Conservation (phyloP, 2,888 invertebrate species). For the Drosophila fungiperda region DNA sequence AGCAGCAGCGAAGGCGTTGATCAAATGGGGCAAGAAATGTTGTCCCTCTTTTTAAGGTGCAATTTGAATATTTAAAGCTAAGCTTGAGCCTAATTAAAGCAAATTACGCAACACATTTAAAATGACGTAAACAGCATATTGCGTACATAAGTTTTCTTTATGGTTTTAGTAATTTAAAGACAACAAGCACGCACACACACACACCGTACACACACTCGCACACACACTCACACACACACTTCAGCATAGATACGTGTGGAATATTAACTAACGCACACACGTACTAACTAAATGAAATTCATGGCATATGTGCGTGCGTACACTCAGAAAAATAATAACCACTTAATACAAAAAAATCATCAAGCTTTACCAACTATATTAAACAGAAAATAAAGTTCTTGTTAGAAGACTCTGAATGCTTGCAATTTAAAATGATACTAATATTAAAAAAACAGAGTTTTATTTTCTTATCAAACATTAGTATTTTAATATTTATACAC, state of each 20-base stretch:
- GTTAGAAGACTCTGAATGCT: not conserved
- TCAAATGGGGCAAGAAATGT: conserved; percentile 9
- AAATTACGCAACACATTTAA: conserved; percentile 55
- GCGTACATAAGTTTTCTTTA: conserved; percentile 64
- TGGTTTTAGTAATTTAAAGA: conserved; percentile 78
- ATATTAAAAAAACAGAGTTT: too few species aligned
- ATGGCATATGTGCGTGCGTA: conserved; percentile 79
- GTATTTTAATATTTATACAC: not conserved
- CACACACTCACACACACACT: conserved; percentile 31
- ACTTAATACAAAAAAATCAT: not conserved
- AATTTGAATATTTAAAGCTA: conserved; percentile 23
- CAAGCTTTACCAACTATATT: not conserved
- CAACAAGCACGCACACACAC: conserved; percentile 49
- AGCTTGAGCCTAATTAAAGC: conserved; percentile 59
- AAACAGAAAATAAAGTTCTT: not conserved
- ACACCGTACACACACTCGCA: conserved; percentile 34
- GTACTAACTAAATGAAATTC: conserved; percentile 77
- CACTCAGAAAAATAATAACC: not conserved
- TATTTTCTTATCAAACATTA: not conserved
- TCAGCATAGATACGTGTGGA: conserved; percentile 62
- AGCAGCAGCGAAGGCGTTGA: conserved; percentile 17
- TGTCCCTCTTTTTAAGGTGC: conserved; percentile 7
- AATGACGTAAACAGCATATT: conserved; percentile 64
- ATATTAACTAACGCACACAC: conserved; percentile 81
- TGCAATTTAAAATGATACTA: not conserved